Evolutionary conservation across 2,888 invertebrate species (phyloP), one percentile per base, ranked within the genome.

Genomic region (Arrhopalites spinosus): DNA sequence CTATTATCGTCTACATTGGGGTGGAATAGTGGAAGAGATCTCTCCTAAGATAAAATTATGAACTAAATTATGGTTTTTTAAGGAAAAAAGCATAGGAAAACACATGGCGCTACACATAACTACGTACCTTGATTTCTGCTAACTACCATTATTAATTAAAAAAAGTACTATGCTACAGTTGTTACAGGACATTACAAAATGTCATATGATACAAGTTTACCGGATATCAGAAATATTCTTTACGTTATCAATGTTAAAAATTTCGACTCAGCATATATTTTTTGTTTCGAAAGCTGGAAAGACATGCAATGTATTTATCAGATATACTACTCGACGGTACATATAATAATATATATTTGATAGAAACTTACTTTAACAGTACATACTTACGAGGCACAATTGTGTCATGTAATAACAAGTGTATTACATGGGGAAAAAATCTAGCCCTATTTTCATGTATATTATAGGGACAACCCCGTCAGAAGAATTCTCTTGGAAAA

Each of bases 1-100:
- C 84, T 90, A 91, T 83, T 99, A 94, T 87, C 91, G 92, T 85
- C 89, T 98, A 79, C 91, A 92, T 83, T 98, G 98, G 98, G 98
- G 98, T 79, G 98, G 98, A 47, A 87, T 93, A 66, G 96, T 95
- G 68, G 95, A 96, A 85, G 94, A 95, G 88, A 89, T 94, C 81
- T 91, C 91, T 85, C 90, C 91, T 80, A 90, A 91, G 86, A 81
- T 84, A 30, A 74, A 74, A 45, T 74, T 74, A 69, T 74, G 74
- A 74, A 71, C 63, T 36, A 36, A 36, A 36, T 7, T 36, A 36
- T 11, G 36, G 36, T 7, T 36, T 36, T 36, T 20, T 20, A 59
- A 23, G 59, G 2, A 59, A 53, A 53, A 53, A 7, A 20, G 53
- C 23, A 59, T 25, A 59, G 25, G 59, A 11, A 59, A 23, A 13